Evolutionary conservation across 1,140 invertebrate genomes (phyloP), one percentile per base, ranked within the genome.

Genomic region (Nasonia longicornis): DNA sequence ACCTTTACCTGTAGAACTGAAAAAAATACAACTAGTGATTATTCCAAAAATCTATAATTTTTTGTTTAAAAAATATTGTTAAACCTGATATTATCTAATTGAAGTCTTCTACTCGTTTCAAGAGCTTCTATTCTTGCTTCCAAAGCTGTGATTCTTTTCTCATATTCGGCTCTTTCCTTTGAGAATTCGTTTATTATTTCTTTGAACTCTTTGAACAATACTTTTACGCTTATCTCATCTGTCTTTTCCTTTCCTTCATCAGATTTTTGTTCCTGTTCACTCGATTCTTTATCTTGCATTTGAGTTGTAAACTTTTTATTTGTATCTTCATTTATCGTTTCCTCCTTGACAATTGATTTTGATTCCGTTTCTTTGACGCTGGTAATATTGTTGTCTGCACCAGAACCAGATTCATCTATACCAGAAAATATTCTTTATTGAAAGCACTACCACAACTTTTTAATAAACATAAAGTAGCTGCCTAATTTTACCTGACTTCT

Each of bases 171-270:
- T 71, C 69, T 35, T 42, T 71, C 69, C 20, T 38, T 71, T 71
- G 35, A 38, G 42, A 71, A 71, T 38, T 42, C 35, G 35, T 42
- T 35, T 16, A 71, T 71, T 6, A 71, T 3, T 38, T 71, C 35
- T 42, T 71, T 71, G 69, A 71, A 42, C 31, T 71, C 69, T 38
- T 71, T 71, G 10, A 71, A 35, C n/a, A 71, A 20, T 38, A 71
- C 42, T 38, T 71, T 71, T 20, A 71, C 14, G 22, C n/a, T 67
- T 20, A 67, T 12, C 14, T 67, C 66, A 67, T 29, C 26, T 67
- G 7, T 14, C 14, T 35, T 71, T 22, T 71, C 31, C 20, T 14
- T 38, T 71, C 35, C 35, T 71, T 71, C 69, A 42, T 71, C 35
- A 38, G 22, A 16, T 38, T 20, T n/a, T 71, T 71, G 35, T 20